Conservation (phyloP, 92 coral and sea anemone genomes). For the Bergia puertoricense region DNA sequence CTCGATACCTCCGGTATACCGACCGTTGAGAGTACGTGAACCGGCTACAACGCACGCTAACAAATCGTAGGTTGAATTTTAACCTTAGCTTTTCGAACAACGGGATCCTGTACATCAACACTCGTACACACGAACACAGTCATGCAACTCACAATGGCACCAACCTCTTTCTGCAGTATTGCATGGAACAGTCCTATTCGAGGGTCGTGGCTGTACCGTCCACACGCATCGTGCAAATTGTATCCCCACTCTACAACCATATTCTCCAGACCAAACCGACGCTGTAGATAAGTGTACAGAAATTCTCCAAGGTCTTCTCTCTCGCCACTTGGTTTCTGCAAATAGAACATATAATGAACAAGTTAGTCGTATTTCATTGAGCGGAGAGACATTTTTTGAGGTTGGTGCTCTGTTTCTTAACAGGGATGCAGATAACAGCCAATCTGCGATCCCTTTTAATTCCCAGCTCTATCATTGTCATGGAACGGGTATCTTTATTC, state of each 20-base stretch:
- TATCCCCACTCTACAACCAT: slow-evolving; percentile 97
- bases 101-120: background rate
- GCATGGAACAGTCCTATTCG: slow-evolving; percentile 86
- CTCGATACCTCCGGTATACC: too few species aligned
- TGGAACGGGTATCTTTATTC: too few species aligned
- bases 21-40: too few species aligned
- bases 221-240: slow-evolving; percentile 92
- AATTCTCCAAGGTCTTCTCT: slow-evolving; percentile 82
- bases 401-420: background rate
- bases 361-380: background rate
- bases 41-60: too few species aligned
- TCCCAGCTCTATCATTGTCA: too few species aligned
- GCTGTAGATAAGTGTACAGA: slow-evolving; percentile 84
- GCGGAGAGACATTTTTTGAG: too few species aligned
- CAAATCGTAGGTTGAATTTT: too few species aligned
- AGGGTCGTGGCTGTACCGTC: slow-evolving; percentile 89
- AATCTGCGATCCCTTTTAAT: too few species aligned
- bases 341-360: background rate
- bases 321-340: slow-evolving; percentile 81
- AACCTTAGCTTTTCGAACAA: too few species aligned
- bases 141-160: background rate
- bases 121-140: background rate
- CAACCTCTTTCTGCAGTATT: slow-evolving; percentile 89
- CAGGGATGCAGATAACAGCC: too few species aligned
- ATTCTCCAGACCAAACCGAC: slow-evolving; percentile 95